Conservation (phyloP, 2,113 vertebrate species). For the Myotis brandtii region DNA sequence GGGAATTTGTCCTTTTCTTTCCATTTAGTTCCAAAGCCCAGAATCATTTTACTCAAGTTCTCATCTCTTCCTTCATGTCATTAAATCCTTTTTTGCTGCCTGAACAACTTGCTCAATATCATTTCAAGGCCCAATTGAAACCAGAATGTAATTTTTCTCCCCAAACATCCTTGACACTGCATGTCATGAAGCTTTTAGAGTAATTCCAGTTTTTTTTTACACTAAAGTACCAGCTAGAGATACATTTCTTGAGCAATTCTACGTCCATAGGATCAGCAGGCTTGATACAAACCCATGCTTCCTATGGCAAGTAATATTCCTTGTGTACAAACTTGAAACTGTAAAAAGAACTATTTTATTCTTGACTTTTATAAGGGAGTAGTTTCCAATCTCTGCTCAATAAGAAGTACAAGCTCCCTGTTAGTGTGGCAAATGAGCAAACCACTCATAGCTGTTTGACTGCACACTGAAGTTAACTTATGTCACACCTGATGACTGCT, state of each 20-base stretch:
- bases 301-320: background rate
- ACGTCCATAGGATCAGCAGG: background rate
- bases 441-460: background rate
- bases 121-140: background rate
- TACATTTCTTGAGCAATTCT: background rate
- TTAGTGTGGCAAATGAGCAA: background rate
- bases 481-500: background rate
- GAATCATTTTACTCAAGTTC: slow-evolving; percentile 21
- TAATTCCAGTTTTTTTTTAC: background rate
- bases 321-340: slow-evolving; percentile 27
- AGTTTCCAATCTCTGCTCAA: background rate
- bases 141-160: background rate
- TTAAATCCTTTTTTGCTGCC: background rate
- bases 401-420: background rate
- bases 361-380: slow-evolving; percentile 28
- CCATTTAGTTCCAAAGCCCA: slow-evolving; percentile 25
- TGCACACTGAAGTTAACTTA: background rate
- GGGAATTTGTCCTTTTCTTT: background rate
- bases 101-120: background rate
- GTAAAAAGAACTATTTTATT: background rate
- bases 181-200: background rate
- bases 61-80: slow-evolving; percentile 14
- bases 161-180: background rate
- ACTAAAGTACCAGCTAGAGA: background rate
- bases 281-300: background rate